Base-by-base conservation (phyloP, 2,113 vertebrate genomes). In the Hucho hucho region DNA sequence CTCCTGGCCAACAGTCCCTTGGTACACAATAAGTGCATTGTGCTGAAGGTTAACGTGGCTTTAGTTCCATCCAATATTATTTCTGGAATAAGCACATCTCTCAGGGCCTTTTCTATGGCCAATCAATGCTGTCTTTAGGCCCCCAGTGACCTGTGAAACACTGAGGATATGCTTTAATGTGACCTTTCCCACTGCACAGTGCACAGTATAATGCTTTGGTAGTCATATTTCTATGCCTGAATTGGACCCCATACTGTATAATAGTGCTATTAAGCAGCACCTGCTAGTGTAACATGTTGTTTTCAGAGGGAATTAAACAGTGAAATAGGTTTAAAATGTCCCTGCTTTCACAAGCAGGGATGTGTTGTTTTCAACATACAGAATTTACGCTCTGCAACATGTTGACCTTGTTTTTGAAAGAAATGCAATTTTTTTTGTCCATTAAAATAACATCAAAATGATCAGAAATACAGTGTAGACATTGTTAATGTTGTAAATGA, bases 11-110 rank as follows among this genome's bases (percentile, higher is more conserved):
- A 29, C 64, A 68, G 16, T 43, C 66, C 75, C 82, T 53, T 43
- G 65, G 56, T 77, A 58, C 49, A 75, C 63, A 71, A 80, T 75
- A 75, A 66, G 70, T 59, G 75, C 47, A 76, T 65, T 64, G 22
- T 76, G 76, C 64, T 61, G 76, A 73, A 78, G 76, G 73, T 80
- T 74, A 81, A 46, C 70, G 24, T 61, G n/a, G 14, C 49, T 18
- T 61, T n/a, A 53, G 49, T 16, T 53, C 49, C 49, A 1, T 53
- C 49, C 49, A 53, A 53, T 53, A 16, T 16, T 53, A 16, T 74
- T 53, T 53, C 46, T 47, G 56, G 56, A 84, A 79, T 79, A 81
- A 79, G 69, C 72, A 70, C 37, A 79, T 76, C 71, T 72, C 20
- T 47, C 69, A 53, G n/a, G 53, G 66, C 5, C 64, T 68, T 73